phyloP scores from a whole-genome alignment of 2,797 vertebrate genomes.

The Gymnothorax reevesii region DNA sequence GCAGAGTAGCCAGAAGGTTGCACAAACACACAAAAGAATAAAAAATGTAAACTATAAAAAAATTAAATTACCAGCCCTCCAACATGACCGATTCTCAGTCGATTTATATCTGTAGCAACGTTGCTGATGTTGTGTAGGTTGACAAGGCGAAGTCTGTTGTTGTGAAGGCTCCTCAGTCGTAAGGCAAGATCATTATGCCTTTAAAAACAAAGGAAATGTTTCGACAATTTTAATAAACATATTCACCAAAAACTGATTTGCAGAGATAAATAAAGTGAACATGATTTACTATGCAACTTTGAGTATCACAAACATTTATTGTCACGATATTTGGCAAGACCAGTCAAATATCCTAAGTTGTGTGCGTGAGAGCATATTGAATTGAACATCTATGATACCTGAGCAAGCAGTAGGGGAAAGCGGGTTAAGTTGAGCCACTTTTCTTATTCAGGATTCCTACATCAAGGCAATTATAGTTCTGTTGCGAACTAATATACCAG shows the following conservation, averaged over 20 bases:
- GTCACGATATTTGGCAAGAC: too few species aligned
- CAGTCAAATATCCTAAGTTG: too few species aligned
- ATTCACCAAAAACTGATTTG: not conserved
- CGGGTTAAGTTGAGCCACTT: too few species aligned
- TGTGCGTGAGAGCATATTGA: too few species aligned
- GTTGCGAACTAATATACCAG: too few species aligned
- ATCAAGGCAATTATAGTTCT: too few species aligned
- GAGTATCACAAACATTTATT: too few species aligned
- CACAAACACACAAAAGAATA: not conserved
- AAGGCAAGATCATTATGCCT: conserved; percentile 90
- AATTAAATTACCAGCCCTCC: conserved; percentile 81
- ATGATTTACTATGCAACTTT: too few species aligned
- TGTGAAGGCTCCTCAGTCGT: conserved; percentile 73
- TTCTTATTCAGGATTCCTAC: too few species aligned
- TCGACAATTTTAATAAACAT: not conserved
- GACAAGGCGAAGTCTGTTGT: conserved; percentile 69
- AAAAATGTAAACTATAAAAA: not conserved
- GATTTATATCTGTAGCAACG: conserved; percentile 79
- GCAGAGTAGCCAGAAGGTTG: not conserved
- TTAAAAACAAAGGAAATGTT: conserved; percentile 27
- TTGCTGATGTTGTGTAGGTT: conserved; percentile 69
- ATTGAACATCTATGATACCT: too few species aligned
- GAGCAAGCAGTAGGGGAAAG: too few species aligned
- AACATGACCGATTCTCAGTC: conserved; percentile 78
- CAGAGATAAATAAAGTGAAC: not conserved